These are phyloP conservation scores for Alloplasta piceator DNA, from an alignment of 2,888 invertebrate genomes.

Conservation along the genomic window DNA sequence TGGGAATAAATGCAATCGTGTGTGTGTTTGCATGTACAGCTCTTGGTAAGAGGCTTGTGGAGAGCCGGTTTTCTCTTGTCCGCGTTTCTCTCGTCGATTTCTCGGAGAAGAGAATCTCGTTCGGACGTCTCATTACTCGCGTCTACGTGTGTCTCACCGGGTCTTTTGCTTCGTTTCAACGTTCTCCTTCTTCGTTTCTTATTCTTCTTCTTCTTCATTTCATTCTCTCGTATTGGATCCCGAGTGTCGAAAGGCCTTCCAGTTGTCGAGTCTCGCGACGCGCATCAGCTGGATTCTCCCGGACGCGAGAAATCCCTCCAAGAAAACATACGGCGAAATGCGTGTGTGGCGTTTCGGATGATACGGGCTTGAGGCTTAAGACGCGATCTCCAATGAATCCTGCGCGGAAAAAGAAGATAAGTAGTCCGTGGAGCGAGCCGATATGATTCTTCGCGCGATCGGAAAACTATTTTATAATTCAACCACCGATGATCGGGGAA, in stretches of 20 bases:
- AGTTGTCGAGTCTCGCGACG: conserved; percentile 65
- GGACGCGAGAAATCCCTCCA: conserved; percentile 1
- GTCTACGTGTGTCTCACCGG: conserved; percentile 66
- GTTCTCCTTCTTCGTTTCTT: conserved; percentile 33
- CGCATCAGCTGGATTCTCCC: conserved; percentile 41
- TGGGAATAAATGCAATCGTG: no score
- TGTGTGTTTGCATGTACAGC: no score
- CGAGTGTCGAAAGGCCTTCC: conserved; percentile 66
- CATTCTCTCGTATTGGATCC: conserved; percentile 29
- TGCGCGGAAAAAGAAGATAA: not conserved
- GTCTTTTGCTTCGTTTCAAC: conserved; percentile 31
- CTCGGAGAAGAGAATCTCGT: conserved; percentile 65
- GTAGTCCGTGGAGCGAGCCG: no score
- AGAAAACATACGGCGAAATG: not conserved
- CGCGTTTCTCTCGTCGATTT: conserved; percentile 59
- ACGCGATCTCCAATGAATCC: not conserved
- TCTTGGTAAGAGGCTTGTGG: no score
- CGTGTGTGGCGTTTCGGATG: conserved; percentile 41
- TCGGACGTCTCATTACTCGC: conserved; percentile 69
- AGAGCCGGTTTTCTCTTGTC: conserved; percentile 58
- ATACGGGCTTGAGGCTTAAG: conserved; percentile 48
- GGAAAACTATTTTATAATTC: no score
- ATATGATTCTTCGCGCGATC: no score
- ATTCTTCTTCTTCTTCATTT: conserved; percentile 34
- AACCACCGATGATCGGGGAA: no score